Evolutionary conservation across 1,140 invertebrate genomes (phyloP).

Genomic region (Macrotrachela quadricornifera): DNA sequence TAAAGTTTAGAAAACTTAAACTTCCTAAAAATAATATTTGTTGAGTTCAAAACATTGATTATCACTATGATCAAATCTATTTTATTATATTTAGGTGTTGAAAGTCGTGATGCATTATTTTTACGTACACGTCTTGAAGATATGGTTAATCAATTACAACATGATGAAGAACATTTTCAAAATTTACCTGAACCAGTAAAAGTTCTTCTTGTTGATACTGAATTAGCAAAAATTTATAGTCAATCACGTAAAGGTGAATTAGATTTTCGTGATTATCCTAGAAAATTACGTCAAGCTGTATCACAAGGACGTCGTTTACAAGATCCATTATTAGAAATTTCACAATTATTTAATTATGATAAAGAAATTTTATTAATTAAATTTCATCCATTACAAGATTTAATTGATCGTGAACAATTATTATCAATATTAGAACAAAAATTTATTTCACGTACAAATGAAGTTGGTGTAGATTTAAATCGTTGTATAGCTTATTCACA

Average conservation of each 20-base stretch:
- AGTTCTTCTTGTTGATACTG: constrained; percentile 37
- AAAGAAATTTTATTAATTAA: constrained; percentile 82
- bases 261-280: constrained; percentile 77
- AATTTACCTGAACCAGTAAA: constrained; percentile 83
- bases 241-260: constrained; percentile 23
- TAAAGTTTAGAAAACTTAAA: too few relatives aligned
- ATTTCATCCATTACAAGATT: constrained; percentile 57
- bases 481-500: constrained; percentile 63
- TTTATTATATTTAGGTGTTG: too few relatives aligned
- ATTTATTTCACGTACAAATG: constrained; percentile 76
- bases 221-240: neutral
- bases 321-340: constrained; percentile 85
- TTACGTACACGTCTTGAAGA: too few relatives aligned
- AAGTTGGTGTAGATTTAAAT: constrained; percentile 97
- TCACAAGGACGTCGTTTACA: constrained; percentile 72
- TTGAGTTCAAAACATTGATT: too few relatives aligned
- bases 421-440: constrained; percentile 47
- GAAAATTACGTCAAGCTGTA: constrained; percentile 62
- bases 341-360: constrained; percentile 75
- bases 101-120: too few relatives aligned
- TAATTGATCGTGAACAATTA: neutral
- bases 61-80: too few relatives aligned
- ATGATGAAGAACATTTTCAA: constrained; percentile 62
- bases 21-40: too few relatives aligned
- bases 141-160: constrained; percentile 41